Evolutionary conservation across 1,140 invertebrate species (phyloP).

Genomic region (Pantala flavescens): DNA sequence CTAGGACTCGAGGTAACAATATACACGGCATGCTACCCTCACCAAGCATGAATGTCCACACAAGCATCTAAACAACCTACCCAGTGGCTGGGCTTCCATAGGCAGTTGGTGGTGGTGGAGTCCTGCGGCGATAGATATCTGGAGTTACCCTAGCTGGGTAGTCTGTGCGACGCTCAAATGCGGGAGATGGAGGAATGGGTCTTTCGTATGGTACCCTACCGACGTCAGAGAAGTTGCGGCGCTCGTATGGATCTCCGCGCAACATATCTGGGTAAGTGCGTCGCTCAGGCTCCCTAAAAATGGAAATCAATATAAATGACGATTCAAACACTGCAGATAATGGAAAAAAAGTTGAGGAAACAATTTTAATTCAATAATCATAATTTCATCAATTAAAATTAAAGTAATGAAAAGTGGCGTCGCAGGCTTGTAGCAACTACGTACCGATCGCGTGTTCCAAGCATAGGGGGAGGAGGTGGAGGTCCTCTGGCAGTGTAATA

Average conservation of each 20-base stretch:
- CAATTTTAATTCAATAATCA: no score
- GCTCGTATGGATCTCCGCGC: background rate
- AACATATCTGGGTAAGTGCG: conserved; percentile 10
- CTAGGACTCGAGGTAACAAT: background rate
- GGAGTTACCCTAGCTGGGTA: background rate
- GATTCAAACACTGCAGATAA: no score
- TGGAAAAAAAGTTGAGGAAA: no score
- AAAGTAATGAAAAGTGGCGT: no score
- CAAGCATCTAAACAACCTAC: background rate
- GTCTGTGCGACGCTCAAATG: background rate
- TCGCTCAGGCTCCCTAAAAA: background rate
- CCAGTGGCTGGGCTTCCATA: background rate
- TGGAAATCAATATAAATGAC: no score
- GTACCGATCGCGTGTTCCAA: background rate
- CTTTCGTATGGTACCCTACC: background rate
- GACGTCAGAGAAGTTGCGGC: background rate
- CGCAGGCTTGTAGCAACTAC: no score
- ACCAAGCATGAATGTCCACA: background rate
- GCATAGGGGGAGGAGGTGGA: background rate
- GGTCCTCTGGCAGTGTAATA: background rate
- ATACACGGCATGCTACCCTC: background rate
- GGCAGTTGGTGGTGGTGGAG: conserved; percentile 12
- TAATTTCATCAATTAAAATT: no score
- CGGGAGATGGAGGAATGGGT: background rate
- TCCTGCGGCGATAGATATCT: conserved; percentile 4